Percentiles rank a stretch among this genome's conserved stretches.
These are phyloP conservation scores for Marronus borbonicus DNA, from an alignment of 2,888 invertebrate species.

Conservation along the genomic window DNA sequence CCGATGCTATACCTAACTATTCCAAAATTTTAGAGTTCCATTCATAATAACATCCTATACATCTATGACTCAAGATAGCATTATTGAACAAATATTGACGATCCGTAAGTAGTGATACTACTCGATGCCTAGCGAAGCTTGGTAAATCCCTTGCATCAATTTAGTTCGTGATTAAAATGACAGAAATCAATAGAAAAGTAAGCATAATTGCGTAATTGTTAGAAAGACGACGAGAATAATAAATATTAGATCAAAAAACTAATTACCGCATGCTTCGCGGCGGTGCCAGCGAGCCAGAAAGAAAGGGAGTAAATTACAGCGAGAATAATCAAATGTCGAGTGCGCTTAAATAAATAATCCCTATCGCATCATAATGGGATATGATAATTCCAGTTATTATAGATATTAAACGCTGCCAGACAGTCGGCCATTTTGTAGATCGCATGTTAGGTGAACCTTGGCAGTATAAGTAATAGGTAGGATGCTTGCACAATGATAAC, in stretches of 20 bases:
- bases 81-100: too few relatives aligned
- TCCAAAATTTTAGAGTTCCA: too few relatives aligned
- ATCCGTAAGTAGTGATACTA: too few relatives aligned
- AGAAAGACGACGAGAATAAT: constrained; percentile 42
- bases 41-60: too few relatives aligned
- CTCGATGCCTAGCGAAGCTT: too few relatives aligned
- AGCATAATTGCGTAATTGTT: constrained; percentile 48
- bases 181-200: constrained; percentile 32
- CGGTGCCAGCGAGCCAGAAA: background rate
- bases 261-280: constrained; percentile 49
- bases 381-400: constrained; percentile 63
- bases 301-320: constrained; percentile 53
- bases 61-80: too few relatives aligned
- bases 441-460: constrained; percentile 60
- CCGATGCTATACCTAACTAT: too few relatives aligned
- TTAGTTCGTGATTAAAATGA: too few relatives aligned
- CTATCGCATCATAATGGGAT: constrained; percentile 61
- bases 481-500: constrained; percentile 61
- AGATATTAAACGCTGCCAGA: constrained; percentile 60
- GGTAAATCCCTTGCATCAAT: too few relatives aligned
- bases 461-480: constrained; percentile 61
- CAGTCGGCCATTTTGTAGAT: constrained; percentile 59
- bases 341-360: constrained; percentile 63
- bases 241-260: constrained; percentile 55
- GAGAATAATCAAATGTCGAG: constrained; percentile 59